Evolutionary conservation across 2,888 invertebrate species (phyloP).

Genomic region (Apamea anceps): DNA sequence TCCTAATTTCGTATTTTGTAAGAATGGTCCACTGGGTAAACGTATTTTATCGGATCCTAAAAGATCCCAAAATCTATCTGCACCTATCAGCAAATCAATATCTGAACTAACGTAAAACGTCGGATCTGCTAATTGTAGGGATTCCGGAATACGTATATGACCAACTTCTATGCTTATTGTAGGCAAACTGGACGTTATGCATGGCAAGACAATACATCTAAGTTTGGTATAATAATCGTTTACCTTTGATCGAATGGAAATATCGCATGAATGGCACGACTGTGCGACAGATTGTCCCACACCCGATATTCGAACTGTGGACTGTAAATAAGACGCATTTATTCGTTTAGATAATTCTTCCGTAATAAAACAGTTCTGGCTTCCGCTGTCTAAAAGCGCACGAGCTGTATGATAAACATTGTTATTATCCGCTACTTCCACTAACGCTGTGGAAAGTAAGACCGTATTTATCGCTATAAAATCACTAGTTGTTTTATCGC

Average conservation of each 20-base stretch:
- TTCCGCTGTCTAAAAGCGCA: too few species aligned
- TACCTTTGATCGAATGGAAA: conserved; percentile 1
- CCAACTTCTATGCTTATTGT: conserved; percentile 3
- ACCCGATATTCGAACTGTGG: conserved; percentile 15
- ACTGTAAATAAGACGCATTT: neutral
- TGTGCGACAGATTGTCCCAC: conserved; percentile 7
- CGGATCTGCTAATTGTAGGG: conserved; percentile 17
- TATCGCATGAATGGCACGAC: conserved; percentile 2
- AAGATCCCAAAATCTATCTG: conserved; percentile 18
- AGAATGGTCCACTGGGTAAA: conserved; percentile 12
- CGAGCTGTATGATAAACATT: too few species aligned
- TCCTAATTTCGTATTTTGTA: conserved; percentile 20
- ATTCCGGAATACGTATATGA: conserved; percentile 2
- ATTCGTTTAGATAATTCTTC: too few species aligned
- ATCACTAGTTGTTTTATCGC: neutral
- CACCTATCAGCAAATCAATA: conserved; percentile 11
- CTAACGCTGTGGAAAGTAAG: too few species aligned
- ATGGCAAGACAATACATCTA: conserved; percentile 16
- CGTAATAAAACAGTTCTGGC: too few species aligned
- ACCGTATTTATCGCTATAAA: too few species aligned
- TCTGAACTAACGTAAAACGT: conserved; percentile 7
- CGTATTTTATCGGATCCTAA: conserved; percentile 5
- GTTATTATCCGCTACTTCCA: too few species aligned
- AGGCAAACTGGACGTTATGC: conserved; percentile 14
- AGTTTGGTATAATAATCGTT: conserved; percentile 7